Percentiles rank a stretch among this genome's conserved stretches.
These are phyloP conservation scores for Microctenopoma lineatum DNA, from an alignment of 2,797 vertebrate genomes.

Conservation along the genomic window DNA sequence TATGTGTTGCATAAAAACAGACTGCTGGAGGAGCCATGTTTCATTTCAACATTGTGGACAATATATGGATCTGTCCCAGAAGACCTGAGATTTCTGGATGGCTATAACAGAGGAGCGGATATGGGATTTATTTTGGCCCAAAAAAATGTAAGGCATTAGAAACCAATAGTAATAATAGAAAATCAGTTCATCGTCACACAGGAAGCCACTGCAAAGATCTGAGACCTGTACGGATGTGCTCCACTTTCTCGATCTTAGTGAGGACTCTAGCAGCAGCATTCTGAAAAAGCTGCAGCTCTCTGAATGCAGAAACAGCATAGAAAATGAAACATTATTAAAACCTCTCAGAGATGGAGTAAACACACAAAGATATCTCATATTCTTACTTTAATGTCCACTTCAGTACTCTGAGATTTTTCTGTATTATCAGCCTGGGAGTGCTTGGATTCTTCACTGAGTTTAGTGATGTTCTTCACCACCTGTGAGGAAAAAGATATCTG, in stretches of 20 bases:
- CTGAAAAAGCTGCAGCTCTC: slow-evolving; percentile 69
- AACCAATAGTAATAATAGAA: slow-evolving; percentile 38
- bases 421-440: slow-evolving; percentile 85
- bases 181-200: slow-evolving; percentile 45
- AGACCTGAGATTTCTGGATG: slow-evolving; percentile 51
- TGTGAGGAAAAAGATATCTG: slow-evolving; percentile 45
- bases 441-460: slow-evolving; percentile 85
- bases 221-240: slow-evolving; percentile 75
- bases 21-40: slow-evolving; percentile 9
- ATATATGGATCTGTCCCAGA: slow-evolving; percentile 51
- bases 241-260: slow-evolving; percentile 66
- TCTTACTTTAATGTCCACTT: slow-evolving; percentile 87
- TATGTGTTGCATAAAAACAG: slow-evolving; percentile 11
- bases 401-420: slow-evolving; percentile 87
- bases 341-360: slow-evolving; percentile 22
- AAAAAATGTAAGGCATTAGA: slow-evolving; percentile 47
- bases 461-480: slow-evolving; percentile 87
- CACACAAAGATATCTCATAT: background rate
- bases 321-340: slow-evolving; percentile 51
- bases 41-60: slow-evolving; percentile 1
- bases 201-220: slow-evolving; percentile 65
- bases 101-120: slow-evolving; percentile 52
- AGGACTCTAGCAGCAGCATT: slow-evolving; percentile 70
- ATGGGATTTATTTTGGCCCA: slow-evolving; percentile 40
- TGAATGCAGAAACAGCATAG: slow-evolving; percentile 70